Percentiles rank a stretch among this genome's conserved stretches.
phyloP scores from a whole-genome alignment of 23 tunicate species.

The Pegea sp. region DNA sequence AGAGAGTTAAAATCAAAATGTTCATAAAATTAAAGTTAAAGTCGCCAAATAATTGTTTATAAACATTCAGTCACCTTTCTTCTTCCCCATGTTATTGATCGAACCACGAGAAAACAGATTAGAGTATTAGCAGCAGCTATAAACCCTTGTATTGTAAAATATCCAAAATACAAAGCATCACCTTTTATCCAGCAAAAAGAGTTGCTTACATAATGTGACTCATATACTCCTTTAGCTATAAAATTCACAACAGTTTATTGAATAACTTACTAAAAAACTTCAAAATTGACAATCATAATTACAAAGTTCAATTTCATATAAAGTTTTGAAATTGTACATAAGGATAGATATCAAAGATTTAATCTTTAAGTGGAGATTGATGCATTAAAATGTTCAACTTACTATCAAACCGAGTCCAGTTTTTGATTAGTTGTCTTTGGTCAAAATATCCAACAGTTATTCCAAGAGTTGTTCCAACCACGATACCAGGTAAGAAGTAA shows the following conservation, averaged over 20 bases:
- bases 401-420: neutral
- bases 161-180: constrained; percentile 4
- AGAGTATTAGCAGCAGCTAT: constrained; percentile 1
- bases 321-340: too few relatives aligned
- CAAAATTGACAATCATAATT: too few relatives aligned
- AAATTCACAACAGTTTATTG: too few relatives aligned
- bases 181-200: constrained; percentile 16
- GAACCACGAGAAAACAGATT: constrained; percentile 6
- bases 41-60: too few relatives aligned
- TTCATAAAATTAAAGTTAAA: too few relatives aligned
- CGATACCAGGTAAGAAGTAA: constrained; percentile 8
- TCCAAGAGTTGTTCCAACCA: constrained; percentile 5
- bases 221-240: constrained; percentile 1
- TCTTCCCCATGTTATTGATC: constrained; percentile 24
- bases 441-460: constrained; percentile 16
- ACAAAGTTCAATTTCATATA: too few relatives aligned
- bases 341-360: too few relatives aligned
- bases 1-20: too few relatives aligned
- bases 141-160: constrained; percentile 6
- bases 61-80: too few relatives aligned
- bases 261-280: too few relatives aligned
- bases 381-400: neutral
- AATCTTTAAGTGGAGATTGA: too few relatives aligned
- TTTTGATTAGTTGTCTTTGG: neutral
- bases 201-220: constrained; percentile 7